Percentiles rank a stretch among this genome's conserved stretches.
phyloP scores from a whole-genome alignment of 2,113 vertebrate genomes.

The Colinus virginianus region DNA sequence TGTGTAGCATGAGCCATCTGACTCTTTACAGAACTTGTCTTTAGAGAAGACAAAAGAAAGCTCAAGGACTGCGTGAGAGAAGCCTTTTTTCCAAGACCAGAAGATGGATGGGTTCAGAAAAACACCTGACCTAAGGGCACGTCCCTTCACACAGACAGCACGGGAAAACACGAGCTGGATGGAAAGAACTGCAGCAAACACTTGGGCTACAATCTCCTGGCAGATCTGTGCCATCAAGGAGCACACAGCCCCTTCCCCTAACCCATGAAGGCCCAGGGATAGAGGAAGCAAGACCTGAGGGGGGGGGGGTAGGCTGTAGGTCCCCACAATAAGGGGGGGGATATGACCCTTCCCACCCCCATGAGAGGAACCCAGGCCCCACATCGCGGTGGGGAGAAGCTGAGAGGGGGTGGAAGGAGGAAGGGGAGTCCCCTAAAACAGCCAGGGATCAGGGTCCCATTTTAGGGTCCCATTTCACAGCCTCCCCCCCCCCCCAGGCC shows the following conservation, averaged over 20 bases:
- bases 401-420: background rate
- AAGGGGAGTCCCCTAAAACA: background rate
- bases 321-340: no score
- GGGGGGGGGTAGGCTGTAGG: no score
- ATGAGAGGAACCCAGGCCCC: background rate
- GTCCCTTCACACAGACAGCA: rapidly evolving
- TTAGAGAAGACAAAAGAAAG: rapidly evolving
- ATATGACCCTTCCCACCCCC: rapidly evolving
- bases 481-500: background rate
- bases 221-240: rapidly evolving
- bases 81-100: background rate
- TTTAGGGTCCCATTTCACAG: background rate
- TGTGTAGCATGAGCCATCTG: background rate
- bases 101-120: background rate
- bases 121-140: background rate
- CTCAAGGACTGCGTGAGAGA: background rate
- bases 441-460: background rate
- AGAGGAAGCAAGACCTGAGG: rapidly evolving
- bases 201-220: background rate
- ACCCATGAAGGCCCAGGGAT: rapidly evolving
- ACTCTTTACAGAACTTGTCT: background rate
- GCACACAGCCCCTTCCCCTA: no score
- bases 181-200: rapidly evolving
- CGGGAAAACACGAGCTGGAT: rapidly evolving
- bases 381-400: rapidly evolving